Base-by-base conservation (phyloP, 1,140 invertebrate genomes). In the Atta colombica region DNA sequence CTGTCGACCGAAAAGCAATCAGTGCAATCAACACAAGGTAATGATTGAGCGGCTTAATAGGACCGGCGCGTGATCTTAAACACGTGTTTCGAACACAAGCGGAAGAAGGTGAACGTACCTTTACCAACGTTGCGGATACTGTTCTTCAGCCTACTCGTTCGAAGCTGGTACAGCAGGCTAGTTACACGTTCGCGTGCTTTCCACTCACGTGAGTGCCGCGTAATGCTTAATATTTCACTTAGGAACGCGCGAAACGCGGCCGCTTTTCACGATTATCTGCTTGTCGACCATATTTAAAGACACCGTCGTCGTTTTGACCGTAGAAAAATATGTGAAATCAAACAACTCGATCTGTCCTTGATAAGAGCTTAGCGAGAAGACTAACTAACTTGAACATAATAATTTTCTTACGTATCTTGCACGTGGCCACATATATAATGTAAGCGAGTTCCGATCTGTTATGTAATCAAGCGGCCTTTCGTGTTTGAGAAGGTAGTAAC, bases 1-100 rank as follows among this genome's bases (percentile, higher is more conserved):
- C 51, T 45, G 66, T 72, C 53, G 80, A 72, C 68, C 39, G 77
- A 82, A 74, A 82, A 82, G 68, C 68, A 82, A 81, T 82, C 80
- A 82, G 55, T 74, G 80, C 80, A 82, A 82, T 82, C 87, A 77
- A 86, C 16, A 77, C 63, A 71, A 72, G 7, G 61, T 85, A 65
- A 14, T 63, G 72, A 69, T 18, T 63, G 60, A 21, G 58, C n/a
- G 60, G 85, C 75, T 88, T 88, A 86, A 78, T 88, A 89, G 58
- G 72, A 85, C 77, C 58, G 81, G 65, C 81, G 88, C 81, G 80
- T 88, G 87, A 78, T 86, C 81, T 74, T 77, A 85, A 55, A 87
- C 74, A 80, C 74, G 88, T 89, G 81, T 82, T 63, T 89, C 53
- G 80, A 78, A 88, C 82, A 74, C 82, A 49, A 71, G 66, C 66